These are phyloP conservation scores for Hybognathus amarus DNA, from an alignment of 2,797 vertebrate species.

Conservation along the genomic window DNA sequence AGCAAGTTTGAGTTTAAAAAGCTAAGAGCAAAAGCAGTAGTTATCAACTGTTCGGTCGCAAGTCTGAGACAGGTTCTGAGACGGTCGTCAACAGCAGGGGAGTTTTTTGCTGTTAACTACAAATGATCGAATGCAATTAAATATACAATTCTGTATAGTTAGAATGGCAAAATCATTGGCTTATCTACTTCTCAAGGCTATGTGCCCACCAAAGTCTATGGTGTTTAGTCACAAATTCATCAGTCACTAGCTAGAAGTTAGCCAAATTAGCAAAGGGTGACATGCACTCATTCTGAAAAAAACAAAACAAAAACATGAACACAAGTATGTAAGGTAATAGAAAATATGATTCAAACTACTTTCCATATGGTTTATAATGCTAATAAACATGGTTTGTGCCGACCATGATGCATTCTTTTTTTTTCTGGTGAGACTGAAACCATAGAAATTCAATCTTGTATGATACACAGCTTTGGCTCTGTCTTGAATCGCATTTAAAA, in stretches of 20 bases:
- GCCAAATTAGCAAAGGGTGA: not conserved
- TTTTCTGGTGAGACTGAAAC: not conserved
- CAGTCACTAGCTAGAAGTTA: not conserved
- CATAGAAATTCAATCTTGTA: not conserved
- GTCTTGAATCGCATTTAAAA: not conserved
- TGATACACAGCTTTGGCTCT: not conserved
- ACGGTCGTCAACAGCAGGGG: not conserved
- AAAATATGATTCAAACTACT: not conserved
- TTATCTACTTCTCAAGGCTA: not conserved
- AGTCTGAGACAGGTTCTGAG: not conserved
- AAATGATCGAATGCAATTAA: not conserved
- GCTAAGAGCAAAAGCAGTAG: not conserved
- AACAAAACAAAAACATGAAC: not conserved
- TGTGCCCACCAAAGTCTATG: not conserved
- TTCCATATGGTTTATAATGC: not conserved
- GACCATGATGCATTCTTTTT: not conserved
- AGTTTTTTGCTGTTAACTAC: not conserved
- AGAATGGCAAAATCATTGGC: not conserved
- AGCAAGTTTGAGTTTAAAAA: constrained; percentile 17
- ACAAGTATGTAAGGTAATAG: not conserved
- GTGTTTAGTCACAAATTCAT: not conserved
- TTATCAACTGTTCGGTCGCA: not conserved
- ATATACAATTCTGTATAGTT: not conserved
- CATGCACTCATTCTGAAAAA: not conserved
- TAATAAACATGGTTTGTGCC: not conserved